A percentile compares a stretch with the other conserved stretches of the same genome.
Conservation (phyloP, 2,797 vertebrate species). For the Ambastaia sidthimunki region DNA sequence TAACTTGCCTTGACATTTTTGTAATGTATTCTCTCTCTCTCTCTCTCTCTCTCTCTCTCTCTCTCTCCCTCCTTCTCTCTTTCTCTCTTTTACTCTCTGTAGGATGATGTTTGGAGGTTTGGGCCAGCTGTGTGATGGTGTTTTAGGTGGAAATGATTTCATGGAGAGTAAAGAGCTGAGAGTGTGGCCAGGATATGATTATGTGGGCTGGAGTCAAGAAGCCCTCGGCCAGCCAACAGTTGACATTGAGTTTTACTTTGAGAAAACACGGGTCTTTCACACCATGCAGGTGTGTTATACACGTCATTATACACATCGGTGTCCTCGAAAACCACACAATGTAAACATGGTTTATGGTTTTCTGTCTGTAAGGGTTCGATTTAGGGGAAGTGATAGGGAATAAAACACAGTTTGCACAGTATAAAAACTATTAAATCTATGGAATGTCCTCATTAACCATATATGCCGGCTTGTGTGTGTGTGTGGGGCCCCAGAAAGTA, state of each 20-base stretch:
- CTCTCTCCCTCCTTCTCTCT: too few relatives aligned
- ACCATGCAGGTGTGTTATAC: constrained; percentile 81
- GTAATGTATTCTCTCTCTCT: neutral
- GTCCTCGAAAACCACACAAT: too few relatives aligned
- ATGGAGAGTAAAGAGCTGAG: constrained; percentile 85
- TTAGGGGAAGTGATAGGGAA: too few relatives aligned
- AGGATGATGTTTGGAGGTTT: constrained; percentile 90
- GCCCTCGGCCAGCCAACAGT: constrained; percentile 80
- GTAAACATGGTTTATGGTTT: too few relatives aligned
- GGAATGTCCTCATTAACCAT: too few relatives aligned
- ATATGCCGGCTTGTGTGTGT: too few relatives aligned
- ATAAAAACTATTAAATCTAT: too few relatives aligned
- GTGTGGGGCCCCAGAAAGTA: neutral
- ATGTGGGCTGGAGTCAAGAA: constrained; percentile 88
- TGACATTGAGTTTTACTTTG: constrained; percentile 92
- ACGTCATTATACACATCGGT: too few relatives aligned
- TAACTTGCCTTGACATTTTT: neutral
- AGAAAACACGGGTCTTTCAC: constrained; percentile 77
- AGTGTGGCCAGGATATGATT: constrained; percentile 95
- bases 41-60: too few relatives aligned
- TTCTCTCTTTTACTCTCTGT: constrained; percentile 33
- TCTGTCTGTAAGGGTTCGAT: too few relatives aligned
- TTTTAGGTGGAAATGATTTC: constrained; percentile 91
- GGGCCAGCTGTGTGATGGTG: constrained; percentile 89
- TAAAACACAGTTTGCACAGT: too few relatives aligned